Evolutionary conservation across 2,113 vertebrate genomes (phyloP).

Genomic region (Ibidorhyncha struthersii): DNA sequence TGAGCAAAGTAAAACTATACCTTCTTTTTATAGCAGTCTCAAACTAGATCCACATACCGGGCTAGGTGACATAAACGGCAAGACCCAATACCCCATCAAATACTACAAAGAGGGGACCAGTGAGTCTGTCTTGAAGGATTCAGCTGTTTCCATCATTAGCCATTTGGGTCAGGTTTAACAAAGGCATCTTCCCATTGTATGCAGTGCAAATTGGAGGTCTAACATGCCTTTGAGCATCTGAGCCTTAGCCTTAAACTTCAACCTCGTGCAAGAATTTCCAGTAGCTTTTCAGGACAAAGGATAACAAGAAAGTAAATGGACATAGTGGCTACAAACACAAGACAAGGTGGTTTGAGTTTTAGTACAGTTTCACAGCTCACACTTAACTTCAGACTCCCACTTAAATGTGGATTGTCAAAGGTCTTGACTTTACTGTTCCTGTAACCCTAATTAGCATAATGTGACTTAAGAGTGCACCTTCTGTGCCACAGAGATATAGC

Average conservation of each 20-base stretch:
- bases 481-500: neutral
- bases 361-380: neutral
- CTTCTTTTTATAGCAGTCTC: neutral
- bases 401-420: neutral
- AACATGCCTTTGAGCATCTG: neutral
- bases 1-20: neutral
- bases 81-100: neutral
- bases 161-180: neutral
- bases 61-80: neutral
- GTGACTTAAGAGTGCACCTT: neutral
- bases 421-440: neutral
- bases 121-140: neutral
- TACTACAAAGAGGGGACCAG: neutral
- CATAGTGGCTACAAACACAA: neutral
- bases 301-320: neutral
- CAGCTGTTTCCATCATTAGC: neutral
- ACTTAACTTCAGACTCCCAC: neutral
- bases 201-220: neutral
- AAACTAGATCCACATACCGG: neutral
- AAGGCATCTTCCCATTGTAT: neutral
- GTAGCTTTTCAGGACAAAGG: neutral
- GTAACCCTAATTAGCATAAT: neutral
- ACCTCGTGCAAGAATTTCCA: neutral
- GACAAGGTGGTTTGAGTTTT: neutral
- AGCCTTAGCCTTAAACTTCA: neutral